Evolutionary conservation across 1,140 invertebrate species (phyloP).

Genomic region (Cydia strobilella): DNA sequence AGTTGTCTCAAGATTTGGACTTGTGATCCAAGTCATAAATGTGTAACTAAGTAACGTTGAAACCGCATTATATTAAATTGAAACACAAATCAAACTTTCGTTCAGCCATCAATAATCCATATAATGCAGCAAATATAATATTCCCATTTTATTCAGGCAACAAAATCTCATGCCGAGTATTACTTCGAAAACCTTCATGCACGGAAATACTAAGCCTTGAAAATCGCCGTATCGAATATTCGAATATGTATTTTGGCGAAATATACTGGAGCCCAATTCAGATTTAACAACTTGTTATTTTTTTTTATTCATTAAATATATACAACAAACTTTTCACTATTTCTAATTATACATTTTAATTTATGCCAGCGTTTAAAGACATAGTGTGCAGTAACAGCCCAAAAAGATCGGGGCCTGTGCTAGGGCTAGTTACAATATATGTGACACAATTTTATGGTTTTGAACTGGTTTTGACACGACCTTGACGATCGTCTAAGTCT

Average conservation of each 20-base stretch:
- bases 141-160: background rate
- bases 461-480: too few relatives aligned
- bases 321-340: too few relatives aligned
- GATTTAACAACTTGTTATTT: too few relatives aligned
- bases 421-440: too few relatives aligned
- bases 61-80: background rate
- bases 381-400: too few relatives aligned
- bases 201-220: conserved; percentile 1
- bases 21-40: background rate
- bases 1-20: too few relatives aligned
- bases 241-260: background rate
- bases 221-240: background rate
- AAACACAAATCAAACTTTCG: background rate
- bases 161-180: background rate
- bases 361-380: too few relatives aligned
- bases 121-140: background rate
- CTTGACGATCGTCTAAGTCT: too few relatives aligned
- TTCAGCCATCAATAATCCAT: background rate
- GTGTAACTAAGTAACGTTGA: background rate
- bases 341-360: too few relatives aligned
- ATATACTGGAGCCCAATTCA: background rate
- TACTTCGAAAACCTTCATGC: background rate
- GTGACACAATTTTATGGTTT: too few relatives aligned
- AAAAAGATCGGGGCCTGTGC: too few relatives aligned
- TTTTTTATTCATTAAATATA: too few relatives aligned